These are phyloP conservation scores for Tenthredo amoena DNA, from an alignment of 2,888 invertebrate genomes.

Conservation along the genomic window DNA sequence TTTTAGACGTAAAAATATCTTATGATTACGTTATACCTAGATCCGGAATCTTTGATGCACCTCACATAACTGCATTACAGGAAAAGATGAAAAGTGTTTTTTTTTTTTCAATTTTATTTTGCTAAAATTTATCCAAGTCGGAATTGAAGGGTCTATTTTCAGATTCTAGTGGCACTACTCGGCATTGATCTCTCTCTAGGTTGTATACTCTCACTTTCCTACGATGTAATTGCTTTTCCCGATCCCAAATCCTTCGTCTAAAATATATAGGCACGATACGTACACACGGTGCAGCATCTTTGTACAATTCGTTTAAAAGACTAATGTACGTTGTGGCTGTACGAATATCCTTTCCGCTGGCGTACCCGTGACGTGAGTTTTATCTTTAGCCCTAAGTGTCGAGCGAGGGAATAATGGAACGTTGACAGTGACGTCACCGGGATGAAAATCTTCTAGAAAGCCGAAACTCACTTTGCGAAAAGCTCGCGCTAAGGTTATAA, in stretches of 20 bases:
- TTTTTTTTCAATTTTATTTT: too few species aligned
- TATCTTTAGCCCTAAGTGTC: slow-evolving; percentile 43
- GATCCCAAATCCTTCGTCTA: background rate
- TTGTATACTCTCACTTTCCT: background rate
- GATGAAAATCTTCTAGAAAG: background rate
- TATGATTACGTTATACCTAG: too few species aligned
- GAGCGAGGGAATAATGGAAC: slow-evolving; percentile 33
- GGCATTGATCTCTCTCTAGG: background rate
- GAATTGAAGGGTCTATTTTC: background rate
- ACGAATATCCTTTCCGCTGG: slow-evolving; percentile 1
- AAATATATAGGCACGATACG: background rate
- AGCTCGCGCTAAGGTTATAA: background rate
- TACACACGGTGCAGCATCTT: background rate
- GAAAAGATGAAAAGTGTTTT: too few species aligned
- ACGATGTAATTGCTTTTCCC: slow-evolving; percentile 10
- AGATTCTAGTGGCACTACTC: background rate
- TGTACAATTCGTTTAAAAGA: slow-evolving; percentile 20
- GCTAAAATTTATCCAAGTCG: background rate
- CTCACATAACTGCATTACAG: too few species aligned
- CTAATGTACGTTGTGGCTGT: slow-evolving; percentile 2
- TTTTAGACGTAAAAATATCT: too few species aligned
- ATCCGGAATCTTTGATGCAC: too few species aligned
- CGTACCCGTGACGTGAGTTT: slow-evolving; percentile 33
- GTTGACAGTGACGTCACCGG: slow-evolving; percentile 33
- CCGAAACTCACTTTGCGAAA: background rate